These are phyloP conservation scores for Dissostichus mawsoni DNA, from an alignment of 2,113 vertebrate genomes.

Conservation along the genomic window DNA sequence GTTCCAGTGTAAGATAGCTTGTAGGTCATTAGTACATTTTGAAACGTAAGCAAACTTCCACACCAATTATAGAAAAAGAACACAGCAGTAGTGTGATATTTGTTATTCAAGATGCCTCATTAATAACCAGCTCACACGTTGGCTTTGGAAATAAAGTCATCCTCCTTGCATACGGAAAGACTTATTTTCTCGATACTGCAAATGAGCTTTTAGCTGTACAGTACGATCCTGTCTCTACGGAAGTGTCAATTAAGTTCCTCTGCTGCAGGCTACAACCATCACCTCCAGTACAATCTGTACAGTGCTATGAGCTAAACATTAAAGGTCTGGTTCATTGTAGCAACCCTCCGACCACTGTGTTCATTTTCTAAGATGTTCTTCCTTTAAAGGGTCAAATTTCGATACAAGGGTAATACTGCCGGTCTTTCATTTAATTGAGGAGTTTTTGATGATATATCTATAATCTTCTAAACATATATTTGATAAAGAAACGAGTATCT, in stretches of 20 bases:
- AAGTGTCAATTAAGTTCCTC: constrained; percentile 16
- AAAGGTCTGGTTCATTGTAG: neutral
- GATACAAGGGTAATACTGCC: neutral
- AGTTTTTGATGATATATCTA: constrained; percentile 9
- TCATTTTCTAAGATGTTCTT: neutral
- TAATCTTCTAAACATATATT: neutral
- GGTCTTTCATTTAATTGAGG: neutral
- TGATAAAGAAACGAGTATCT: neutral
- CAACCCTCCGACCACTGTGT: neutral
- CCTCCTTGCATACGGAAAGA: neutral
- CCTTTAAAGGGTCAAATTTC: neutral
- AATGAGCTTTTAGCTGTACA: neutral
- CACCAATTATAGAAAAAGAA: neutral
- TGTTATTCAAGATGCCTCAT: constrained; percentile 13
- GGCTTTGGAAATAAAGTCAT: neutral
- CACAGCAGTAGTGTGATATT: neutral
- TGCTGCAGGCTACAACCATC: constrained; percentile 23
- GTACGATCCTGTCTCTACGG: constrained; percentile 2
- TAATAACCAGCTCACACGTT: neutral
- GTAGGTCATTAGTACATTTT: neutral
- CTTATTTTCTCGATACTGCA: neutral
- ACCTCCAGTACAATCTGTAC: neutral
- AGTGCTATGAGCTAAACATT: neutral
- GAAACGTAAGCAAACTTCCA: neutral
- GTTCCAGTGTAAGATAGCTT: neutral